These are phyloP conservation scores for Leptatherina wallacei DNA, from an alignment of 2,797 vertebrate species.

Conservation along the genomic window DNA sequence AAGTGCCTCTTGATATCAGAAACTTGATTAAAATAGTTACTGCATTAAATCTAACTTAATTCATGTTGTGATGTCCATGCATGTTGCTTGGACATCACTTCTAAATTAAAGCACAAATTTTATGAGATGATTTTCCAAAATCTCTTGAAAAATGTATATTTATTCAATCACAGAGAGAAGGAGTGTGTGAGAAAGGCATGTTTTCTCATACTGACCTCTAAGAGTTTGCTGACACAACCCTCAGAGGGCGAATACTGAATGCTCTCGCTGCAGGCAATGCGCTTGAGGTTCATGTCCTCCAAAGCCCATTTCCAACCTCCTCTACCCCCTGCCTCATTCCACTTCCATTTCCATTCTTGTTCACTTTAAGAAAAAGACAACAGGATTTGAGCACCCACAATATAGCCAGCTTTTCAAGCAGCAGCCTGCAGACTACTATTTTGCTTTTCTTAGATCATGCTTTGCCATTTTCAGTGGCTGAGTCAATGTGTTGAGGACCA, in stretches of 20 bases:
- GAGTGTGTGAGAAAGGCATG: constrained; percentile 52
- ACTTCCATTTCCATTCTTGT: constrained; percentile 33
- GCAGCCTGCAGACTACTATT: constrained; percentile 29
- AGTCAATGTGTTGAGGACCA: constrained; percentile 21
- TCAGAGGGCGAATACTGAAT: constrained; percentile 71
- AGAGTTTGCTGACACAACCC: constrained; percentile 72
- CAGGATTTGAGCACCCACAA: constrained; percentile 22
- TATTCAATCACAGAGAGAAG: constrained; percentile 38
- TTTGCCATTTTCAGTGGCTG: constrained; percentile 33
- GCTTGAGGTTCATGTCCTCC: constrained; percentile 50
- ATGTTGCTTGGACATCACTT: not conserved
- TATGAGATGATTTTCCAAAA: constrained; percentile 16
- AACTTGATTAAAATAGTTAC: constrained; percentile 3
- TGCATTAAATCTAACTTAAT: not conserved
- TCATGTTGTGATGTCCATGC: not conserved
- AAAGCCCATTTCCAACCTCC: constrained; percentile 53
- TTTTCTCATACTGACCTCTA: constrained; percentile 68
- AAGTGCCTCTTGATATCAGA: too few species aligned
- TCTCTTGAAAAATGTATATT: constrained; percentile 40
- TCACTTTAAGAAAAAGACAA: constrained; percentile 41
- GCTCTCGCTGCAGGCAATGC: constrained; percentile 65
- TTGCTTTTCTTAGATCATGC: constrained; percentile 19
- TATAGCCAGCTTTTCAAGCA: constrained; percentile 24
- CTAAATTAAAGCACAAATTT: too few species aligned
- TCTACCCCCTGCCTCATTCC: constrained; percentile 33